phyloP scores from a whole-genome alignment of 2,888 invertebrate genomes.

The Thyatira batis region DNA sequence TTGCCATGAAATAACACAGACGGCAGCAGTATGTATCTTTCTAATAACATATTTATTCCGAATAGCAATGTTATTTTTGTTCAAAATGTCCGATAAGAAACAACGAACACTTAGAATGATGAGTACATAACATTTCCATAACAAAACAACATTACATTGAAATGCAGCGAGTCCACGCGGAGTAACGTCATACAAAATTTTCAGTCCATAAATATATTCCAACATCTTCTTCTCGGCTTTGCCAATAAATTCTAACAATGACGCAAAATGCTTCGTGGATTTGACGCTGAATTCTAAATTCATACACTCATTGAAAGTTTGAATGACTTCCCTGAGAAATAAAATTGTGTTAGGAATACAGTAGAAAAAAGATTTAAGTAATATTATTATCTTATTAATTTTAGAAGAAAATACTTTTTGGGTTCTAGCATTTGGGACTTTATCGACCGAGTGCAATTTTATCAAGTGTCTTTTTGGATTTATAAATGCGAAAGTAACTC shows the following conservation, averaged over 20 bases:
- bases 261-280: constrained; percentile 41
- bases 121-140: constrained; percentile 49
- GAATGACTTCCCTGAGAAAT: neutral
- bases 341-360: too few species aligned
- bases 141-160: constrained; percentile 44
- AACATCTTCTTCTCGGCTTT: constrained; percentile 35
- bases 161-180: constrained; percentile 37
- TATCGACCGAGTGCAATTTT: too few species aligned
- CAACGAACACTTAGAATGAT: constrained; percentile 30
- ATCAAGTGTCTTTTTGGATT: too few species aligned
- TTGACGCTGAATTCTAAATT: constrained; percentile 35
- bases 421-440: too few species aligned
- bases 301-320: neutral
- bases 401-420: too few species aligned
- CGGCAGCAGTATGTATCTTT: too few species aligned
- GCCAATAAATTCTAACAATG: constrained; percentile 60
- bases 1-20: too few species aligned
- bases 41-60: too few species aligned
- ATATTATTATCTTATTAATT: too few species aligned
- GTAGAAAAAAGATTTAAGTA: too few species aligned
- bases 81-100: neutral
- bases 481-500: too few species aligned
- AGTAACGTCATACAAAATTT: constrained; percentile 47
- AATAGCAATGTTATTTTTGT: too few species aligned
- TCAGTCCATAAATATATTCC: constrained; percentile 41